phyloP scores from a whole-genome alignment of 2,888 invertebrate genomes.

The Macroteleia sp. region DNA sequence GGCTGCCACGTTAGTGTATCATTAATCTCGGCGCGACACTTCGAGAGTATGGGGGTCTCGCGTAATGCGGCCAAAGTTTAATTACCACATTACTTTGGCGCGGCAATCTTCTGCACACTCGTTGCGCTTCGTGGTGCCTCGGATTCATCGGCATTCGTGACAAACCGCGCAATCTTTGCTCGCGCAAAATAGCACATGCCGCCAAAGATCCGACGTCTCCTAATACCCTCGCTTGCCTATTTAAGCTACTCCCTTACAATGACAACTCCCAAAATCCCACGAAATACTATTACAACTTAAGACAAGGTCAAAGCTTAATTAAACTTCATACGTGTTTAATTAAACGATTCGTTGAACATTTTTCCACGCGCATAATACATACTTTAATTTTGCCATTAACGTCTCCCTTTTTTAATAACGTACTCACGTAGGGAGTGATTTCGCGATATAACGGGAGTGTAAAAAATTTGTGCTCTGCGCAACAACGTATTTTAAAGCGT shows the following conservation, averaged over 20 bases:
- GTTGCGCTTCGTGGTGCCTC: constrained; percentile 63
- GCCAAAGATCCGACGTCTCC: constrained; percentile 45
- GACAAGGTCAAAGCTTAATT: constrained; percentile 3
- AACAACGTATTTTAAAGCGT: background rate
- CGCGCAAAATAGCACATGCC: constrained; percentile 62
- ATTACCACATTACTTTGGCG: constrained; percentile 80
- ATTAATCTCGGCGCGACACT: constrained; percentile 71
- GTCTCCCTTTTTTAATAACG: background rate
- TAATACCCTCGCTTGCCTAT: constrained; percentile 45
- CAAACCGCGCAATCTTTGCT: constrained; percentile 64
- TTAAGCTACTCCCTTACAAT: constrained; percentile 22
- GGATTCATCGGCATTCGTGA: constrained; percentile 75
- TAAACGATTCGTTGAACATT: background rate
- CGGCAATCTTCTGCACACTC: constrained; percentile 65
- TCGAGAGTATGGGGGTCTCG: constrained; percentile 61
- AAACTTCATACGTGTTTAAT: constrained; percentile 4
- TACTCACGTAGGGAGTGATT: background rate
- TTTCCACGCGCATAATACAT: background rate
- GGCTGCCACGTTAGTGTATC: constrained; percentile 60
- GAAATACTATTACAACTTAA: constrained; percentile 13
- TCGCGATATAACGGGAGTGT: background rate
- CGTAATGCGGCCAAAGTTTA: constrained; percentile 82
- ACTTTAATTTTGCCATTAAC: background rate
- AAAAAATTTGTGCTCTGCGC: background rate
- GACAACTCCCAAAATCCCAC: constrained; percentile 22